Evolutionary conservation across 2,888 invertebrate species (phyloP), one percentile per base, ranked within the genome.

Genomic region (Nowickia ferox): DNA sequence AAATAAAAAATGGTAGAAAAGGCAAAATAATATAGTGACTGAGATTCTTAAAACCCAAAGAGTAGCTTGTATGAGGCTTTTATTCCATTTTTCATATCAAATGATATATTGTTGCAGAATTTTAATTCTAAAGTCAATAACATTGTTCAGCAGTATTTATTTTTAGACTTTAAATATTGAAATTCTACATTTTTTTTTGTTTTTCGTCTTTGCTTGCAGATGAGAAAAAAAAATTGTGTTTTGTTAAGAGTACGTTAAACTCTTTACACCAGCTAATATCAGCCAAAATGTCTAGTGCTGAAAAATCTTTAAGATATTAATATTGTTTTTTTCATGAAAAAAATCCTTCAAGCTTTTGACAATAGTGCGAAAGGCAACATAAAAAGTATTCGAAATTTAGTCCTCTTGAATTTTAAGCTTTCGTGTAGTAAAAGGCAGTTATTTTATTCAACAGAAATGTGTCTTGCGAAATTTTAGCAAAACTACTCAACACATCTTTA

Each of bases 41-140:
- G 72, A 69, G 44, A 76, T 61, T 68, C 55, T 10, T 8, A 19
- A n/a, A 22, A 53, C 55, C 3, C 8, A 77, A 66, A 66, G 76
- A 57, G 68, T 38, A 55, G 51, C 59, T 80, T 46, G 22, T 30
- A 44, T 46, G n/a, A 69, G 63, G 63, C 22, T 68, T 79, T 79
- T 79, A 68, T 76, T 61, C 15, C 2, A 19, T 71, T 69, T 74
- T 79, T 75, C 63, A 57, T 59, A 71, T 65, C 53, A 74, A 71
- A 83, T 86, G 83, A 76, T 83, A 79, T 69, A 79, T 78, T 74
- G 81, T 77, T 74, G 81, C 72, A 77, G 77, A 81, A 69, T 79
- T 82, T 66, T 83, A 79, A 76, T 61, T 51, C 79, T 83, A 79
- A 79, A 86, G 86, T 86, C 86, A 86, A 86, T 86, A 86, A 74